These are phyloP conservation scores for Dendrocopos noguchii DNA, from an alignment of 2,113 vertebrate species.

Conservation along the genomic window DNA sequence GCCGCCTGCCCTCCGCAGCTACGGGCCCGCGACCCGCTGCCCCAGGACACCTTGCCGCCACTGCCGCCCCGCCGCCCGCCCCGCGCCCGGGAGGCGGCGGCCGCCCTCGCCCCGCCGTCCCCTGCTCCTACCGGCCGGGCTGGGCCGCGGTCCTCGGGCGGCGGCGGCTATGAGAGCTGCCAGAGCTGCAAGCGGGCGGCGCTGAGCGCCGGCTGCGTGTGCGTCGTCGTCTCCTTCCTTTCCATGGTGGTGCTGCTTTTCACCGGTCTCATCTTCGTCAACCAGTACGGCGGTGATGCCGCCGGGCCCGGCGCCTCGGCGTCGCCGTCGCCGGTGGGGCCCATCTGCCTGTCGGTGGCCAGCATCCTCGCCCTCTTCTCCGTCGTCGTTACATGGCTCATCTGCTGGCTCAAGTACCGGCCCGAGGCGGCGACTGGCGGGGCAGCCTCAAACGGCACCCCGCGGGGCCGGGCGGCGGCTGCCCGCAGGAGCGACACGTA, in stretches of 20 bases:
- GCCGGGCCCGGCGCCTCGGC: slow-evolving; percentile 34
- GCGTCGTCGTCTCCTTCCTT: slow-evolving; percentile 91
- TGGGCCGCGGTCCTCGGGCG: slow-evolving; percentile 83
- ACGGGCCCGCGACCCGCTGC: slow-evolving; percentile 82
- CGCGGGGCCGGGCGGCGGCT: slow-evolving; percentile 3
- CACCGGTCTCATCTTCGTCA: slow-evolving; percentile 93
- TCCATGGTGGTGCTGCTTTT: slow-evolving; percentile 94
- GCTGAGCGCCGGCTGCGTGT: slow-evolving; percentile 91
- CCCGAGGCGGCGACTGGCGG: slow-evolving; percentile 78
- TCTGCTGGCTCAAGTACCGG: slow-evolving; percentile 93
- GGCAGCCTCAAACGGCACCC: slow-evolving; percentile 61
- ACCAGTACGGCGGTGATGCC: slow-evolving; percentile 81
- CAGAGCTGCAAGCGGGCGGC: slow-evolving; percentile 90
- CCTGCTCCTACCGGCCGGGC: background rate
- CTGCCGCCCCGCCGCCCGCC: slow-evolving; percentile 59
- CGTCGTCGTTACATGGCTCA: slow-evolving; percentile 91
- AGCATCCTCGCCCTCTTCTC: slow-evolving; percentile 93
- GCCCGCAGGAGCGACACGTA: slow-evolving; percentile 39
- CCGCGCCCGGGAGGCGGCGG: slow-evolving; percentile 9
- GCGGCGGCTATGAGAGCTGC: slow-evolving; percentile 84
- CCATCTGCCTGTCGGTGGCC: slow-evolving; percentile 90
- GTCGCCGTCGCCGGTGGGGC: slow-evolving; percentile 88
- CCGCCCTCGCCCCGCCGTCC: background rate
- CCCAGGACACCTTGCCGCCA: slow-evolving; percentile 86
- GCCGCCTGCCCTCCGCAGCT: slow-evolving; percentile 87